Evolutionary conservation across 2,888 invertebrate genomes (phyloP).

Genomic region (Oscheius sp.): DNA sequence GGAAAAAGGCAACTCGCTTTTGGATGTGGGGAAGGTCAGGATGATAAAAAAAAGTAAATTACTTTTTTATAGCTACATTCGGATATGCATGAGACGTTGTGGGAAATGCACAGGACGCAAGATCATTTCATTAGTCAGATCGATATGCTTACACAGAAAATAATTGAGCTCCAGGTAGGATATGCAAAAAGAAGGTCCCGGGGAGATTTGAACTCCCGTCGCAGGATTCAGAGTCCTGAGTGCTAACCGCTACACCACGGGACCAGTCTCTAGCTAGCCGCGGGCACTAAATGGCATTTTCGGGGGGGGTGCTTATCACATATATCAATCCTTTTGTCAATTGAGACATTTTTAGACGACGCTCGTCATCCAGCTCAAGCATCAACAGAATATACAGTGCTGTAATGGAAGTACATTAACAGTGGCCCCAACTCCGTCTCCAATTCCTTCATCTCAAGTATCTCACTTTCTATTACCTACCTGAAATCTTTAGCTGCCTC

Average conservation of each 20-base stretch:
- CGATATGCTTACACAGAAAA: conserved; percentile 67
- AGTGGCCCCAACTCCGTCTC: conserved; percentile 7
- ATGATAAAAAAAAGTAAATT: not conserved
- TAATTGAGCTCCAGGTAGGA: conserved; percentile 59
- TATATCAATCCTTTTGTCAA: not conserved
- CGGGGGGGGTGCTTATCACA: not conserved
- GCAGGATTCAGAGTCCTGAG: conserved; percentile 55
- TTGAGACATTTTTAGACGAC: conserved; percentile 16
- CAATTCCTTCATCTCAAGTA: not conserved
- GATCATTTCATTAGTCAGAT: conserved; percentile 68
- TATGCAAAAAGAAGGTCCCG: conserved; percentile 2
- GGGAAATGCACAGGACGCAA: conserved; percentile 69
- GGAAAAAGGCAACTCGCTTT: conserved; percentile 89
- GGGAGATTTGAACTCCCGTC: conserved; percentile 38
- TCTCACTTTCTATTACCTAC: not conserved
- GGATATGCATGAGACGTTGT: conserved; percentile 69
- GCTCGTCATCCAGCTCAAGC: conserved; percentile 9
- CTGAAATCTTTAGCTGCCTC: conserved; percentile 21
- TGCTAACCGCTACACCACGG: conserved; percentile 53
- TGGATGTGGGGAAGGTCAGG: conserved; percentile 97
- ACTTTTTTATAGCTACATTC: conserved; percentile 60
- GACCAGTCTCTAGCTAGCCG: conserved; percentile 73
- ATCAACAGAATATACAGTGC: conserved; percentile 2
- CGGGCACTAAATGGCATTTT: not conserved
- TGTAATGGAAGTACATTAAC: conserved; percentile 12